phyloP scores from a whole-genome alignment of 1,140 invertebrate genomes.

The Nixonia krombeini region DNA sequence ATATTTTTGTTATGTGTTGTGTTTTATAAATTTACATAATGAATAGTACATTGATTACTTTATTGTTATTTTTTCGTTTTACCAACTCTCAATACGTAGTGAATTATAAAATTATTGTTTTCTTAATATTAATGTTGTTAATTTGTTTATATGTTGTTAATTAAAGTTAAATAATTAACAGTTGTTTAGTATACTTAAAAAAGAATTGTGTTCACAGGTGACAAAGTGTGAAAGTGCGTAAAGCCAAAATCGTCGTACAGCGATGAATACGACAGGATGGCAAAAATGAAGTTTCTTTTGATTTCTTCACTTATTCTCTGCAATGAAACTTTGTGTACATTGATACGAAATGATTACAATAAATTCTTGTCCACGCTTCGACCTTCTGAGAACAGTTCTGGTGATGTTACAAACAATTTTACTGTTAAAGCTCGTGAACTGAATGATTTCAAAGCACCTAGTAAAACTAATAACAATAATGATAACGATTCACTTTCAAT shows the following conservation, averaged over 20 bases:
- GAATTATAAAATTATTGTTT: too few relatives aligned
- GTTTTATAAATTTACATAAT: too few relatives aligned
- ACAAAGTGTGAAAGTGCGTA: neutral
- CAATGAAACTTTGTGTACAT: constrained; percentile 19
- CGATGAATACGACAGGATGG: constrained; percentile 34
- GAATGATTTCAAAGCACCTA: constrained; percentile 14
- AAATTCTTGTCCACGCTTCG: neutral
- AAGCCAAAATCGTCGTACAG: constrained; percentile 12
- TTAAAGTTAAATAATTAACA: too few relatives aligned
- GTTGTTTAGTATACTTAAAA: too few relatives aligned
- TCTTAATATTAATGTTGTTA: too few relatives aligned
- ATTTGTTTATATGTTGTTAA: too few relatives aligned
- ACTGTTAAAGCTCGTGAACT: too few relatives aligned
- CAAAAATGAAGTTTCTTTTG: constrained; percentile 27
- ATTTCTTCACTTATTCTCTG: constrained; percentile 21
- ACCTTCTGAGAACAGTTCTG: neutral
- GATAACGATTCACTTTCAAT: neutral
- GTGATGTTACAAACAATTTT: too few relatives aligned
- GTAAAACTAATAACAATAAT: constrained; percentile 3
- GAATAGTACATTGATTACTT: too few relatives aligned
- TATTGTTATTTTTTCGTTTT: too few relatives aligned
- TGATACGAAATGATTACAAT: constrained; percentile 15
- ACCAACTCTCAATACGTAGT: too few relatives aligned
- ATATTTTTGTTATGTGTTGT: too few relatives aligned
- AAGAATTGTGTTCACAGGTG: constrained; percentile 9